Base-by-base conservation (phyloP, 2,888 invertebrate genomes). In the Himalopsyche kuldschensis region DNA sequence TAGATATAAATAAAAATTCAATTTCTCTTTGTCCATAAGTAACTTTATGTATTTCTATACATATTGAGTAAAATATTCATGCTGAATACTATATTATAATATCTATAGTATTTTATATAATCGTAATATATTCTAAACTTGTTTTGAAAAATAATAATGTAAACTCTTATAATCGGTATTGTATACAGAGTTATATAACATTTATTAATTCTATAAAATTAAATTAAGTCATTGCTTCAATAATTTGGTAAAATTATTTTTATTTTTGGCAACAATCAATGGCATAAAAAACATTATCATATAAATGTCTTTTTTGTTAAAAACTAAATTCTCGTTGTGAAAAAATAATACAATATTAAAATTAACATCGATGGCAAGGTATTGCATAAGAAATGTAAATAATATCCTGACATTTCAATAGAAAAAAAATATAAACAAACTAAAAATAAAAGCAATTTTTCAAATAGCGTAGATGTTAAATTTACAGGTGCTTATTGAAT, bases 61-160 rank as follows among this genome's bases (percentile, higher is more conserved):
- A 83, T 85, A 83, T 81, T 55, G 85, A 85, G 85, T 85, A 84
- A 86, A 84, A 84, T 86, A 86, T 85, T 86, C 85, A 86, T 86
- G 82, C 82, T 81, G 85, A 86, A 86, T 84, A 85, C 86, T 86
- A 86, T 85, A 76, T 82, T 79, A 84, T 84, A 78, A 86, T 85
- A 82, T 82, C 78, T 84, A 81, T 81, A 77, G 80, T 83, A 83
- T 83, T 48, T n/a, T 83, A 41, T 81, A 82, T 82, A 78, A 78
- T 78, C 24, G 30, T 82, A 82, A 84, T 84, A 85, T 85, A 76
- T 79, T 84, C 83, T 84, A 86, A 84, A 86, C 81, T 80, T 84
- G 69, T 78, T 75, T 84, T 84, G 85, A 84, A 86, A 86, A 86
- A 84, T 86, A 86, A 84, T 84, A 63, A 82, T 85, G 82, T 86